Base-by-base conservation (phyloP, 2,797 vertebrate species). In the Hirundo rustica region DNA sequence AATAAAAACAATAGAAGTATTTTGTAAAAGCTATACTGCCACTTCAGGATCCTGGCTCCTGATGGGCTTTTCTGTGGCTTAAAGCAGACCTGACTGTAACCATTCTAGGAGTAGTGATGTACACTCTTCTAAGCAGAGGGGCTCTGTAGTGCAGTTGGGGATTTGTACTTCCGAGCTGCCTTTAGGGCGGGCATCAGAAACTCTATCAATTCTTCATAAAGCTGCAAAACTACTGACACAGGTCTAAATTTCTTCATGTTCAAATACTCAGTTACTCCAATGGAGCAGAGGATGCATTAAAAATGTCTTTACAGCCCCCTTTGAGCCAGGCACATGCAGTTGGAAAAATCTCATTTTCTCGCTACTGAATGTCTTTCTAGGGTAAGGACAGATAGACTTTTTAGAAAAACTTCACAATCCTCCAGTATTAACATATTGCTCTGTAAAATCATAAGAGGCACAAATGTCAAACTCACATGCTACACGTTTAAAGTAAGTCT, bases 131-230 rank as follows among this genome's bases (percentile, higher is more conserved):
- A 60, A 57, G 48, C 17, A 76, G 85, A 92, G 85, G 44, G 14
- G 45, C 25, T 89, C 48, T 13, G 2, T 16, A 12, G 26, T 16
- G 25, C 25, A 64, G 18, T 0, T 71, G 21, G 73, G 64, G 62
- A 79, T 94, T 93, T 95, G 65, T 71, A 67, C 15, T 92, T 79
- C n/a, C 60, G 88, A 79, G 48, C 47, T 82, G 88, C 93, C 79
- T 86, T 84, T 84, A 94, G 82, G 87, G 73, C 16, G 57, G 21
- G 38, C 64, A 73, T 76, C 76, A 96, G 76, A 86, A 86, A 62
- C 26, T 26, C 4, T 26, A 79, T 78, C 1, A 53, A 85, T 81
- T 53, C 70, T 65, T 75, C 75, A 82, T 72, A 93, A 93, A 96
- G 67, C 58, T 88, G 61, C 32, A 80, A 62, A 83, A 62, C 68